phyloP scores from a whole-genome alignment of 2,797 vertebrate species.

The Leptoclinus maculatus region DNA sequence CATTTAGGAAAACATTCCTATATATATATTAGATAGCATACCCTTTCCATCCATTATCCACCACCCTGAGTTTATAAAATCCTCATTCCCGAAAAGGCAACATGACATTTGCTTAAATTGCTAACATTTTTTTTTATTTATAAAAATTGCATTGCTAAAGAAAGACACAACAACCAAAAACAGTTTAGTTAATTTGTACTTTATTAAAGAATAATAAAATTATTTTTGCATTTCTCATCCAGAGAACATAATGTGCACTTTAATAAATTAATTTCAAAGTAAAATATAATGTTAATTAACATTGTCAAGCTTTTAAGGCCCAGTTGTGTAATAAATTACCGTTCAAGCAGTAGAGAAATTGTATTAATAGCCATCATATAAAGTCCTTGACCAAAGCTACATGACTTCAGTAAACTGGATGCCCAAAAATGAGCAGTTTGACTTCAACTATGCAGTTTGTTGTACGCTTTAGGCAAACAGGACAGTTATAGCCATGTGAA shows the following conservation, averaged over 20 bases:
- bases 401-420: conserved; percentile 46
- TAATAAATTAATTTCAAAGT: conserved; percentile 94
- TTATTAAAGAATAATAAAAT: conserved; percentile 91
- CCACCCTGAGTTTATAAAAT: accelerated
- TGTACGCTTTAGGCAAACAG: conserved; percentile 42
- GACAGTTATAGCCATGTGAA: conserved; percentile 37
- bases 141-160: background rate
- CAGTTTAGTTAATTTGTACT: conserved; percentile 75
- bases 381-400: conserved; percentile 8
- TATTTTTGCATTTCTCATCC: conserved; percentile 85
- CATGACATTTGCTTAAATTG: background rate
- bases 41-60: background rate
- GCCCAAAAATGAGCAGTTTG: conserved; percentile 46
- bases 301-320: conserved; percentile 96
- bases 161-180: conserved; percentile 6
- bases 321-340: conserved; percentile 89
- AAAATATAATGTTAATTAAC: conserved; percentile 85
- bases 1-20: background rate
- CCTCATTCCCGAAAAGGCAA: background rate
- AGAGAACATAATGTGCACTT: conserved; percentile 92
- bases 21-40: background rate
- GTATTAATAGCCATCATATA: conserved; percentile 50
- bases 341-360: conserved; percentile 81
- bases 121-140: too few species aligned
- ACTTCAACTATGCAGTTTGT: conserved; percentile 43